Conservation (phyloP, 2,888 invertebrate species). For the Lasioglossum vierecki region DNA sequence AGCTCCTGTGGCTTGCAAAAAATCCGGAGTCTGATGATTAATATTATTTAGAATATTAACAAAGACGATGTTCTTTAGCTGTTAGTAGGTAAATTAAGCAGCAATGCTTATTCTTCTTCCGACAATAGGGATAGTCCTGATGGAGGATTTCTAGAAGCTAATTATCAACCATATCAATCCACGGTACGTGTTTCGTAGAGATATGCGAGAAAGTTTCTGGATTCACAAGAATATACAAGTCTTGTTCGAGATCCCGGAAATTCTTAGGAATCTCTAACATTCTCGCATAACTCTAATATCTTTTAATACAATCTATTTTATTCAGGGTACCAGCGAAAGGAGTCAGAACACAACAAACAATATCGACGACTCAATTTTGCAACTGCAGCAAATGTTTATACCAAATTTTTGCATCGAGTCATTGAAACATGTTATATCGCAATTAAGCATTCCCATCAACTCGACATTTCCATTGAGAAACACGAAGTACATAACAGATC, state of each 20-base stretch:
- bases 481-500: conserved; percentile 74
- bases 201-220: neutral
- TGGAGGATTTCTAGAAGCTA: conserved; percentile 76
- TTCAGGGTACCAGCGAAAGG: conserved; percentile 73
- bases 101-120: conserved; percentile 62
- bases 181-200: conserved; percentile 60
- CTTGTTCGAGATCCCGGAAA: too few relatives aligned
- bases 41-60: neutral
- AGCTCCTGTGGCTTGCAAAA: too few relatives aligned
- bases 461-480: conserved; percentile 73
- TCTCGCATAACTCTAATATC: neutral
- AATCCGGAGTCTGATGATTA: neutral
- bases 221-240: too few relatives aligned
- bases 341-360: conserved; percentile 74
- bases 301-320: conserved; percentile 18
- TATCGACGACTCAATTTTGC: conserved; percentile 80
- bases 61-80: conserved; percentile 60
- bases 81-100: conserved; percentile 71
- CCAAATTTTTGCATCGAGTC: conserved; percentile 84
- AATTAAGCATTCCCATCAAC: conserved; percentile 71
- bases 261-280: too few relatives aligned
- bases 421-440: conserved; percentile 78
- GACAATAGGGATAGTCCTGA: conserved; percentile 77
- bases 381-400: conserved; percentile 84
- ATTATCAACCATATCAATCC: conserved; percentile 77